Conservation (phyloP, 2,888 invertebrate species). For the Ceraclea dissimilis region DNA sequence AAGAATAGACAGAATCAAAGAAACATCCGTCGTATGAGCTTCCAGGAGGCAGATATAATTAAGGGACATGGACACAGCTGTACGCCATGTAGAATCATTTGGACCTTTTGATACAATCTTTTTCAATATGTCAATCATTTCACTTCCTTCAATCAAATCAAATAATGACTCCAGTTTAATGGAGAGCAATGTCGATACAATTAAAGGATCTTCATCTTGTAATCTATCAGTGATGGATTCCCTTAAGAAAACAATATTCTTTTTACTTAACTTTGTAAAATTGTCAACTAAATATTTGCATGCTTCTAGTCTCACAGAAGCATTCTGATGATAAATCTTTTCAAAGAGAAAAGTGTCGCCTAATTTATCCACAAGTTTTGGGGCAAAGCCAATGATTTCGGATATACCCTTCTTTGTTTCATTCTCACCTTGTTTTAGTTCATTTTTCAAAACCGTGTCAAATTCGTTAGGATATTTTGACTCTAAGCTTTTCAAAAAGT, state of each 20-base stretch:
- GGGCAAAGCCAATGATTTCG: constrained; percentile 46
- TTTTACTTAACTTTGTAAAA: constrained; percentile 41
- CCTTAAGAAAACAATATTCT: constrained; percentile 53
- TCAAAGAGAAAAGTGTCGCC: constrained; percentile 53
- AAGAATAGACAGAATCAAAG: constrained; percentile 50
- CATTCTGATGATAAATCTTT: constrained; percentile 64
- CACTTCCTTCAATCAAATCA: constrained; percentile 39
- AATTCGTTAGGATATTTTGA: constrained; percentile 63
- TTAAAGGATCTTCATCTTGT: constrained; percentile 56
- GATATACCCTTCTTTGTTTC: constrained; percentile 33
- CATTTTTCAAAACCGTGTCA: constrained; percentile 57
- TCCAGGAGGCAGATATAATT: constrained; percentile 42
- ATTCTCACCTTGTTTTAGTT: constrained; percentile 41
- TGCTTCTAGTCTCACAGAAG: constrained; percentile 58
- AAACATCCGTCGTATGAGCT: constrained; percentile 45
- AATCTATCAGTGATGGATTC: constrained; percentile 58
- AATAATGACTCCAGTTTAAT: constrained; percentile 36
- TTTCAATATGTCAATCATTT: constrained; percentile 44
- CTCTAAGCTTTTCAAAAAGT: constrained; percentile 55
- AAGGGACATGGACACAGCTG: constrained; percentile 38
- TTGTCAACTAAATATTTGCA: constrained; percentile 55
- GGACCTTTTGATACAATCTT: constrained; percentile 44
- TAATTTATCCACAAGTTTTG: constrained; percentile 47
- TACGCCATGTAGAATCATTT: constrained; percentile 35
- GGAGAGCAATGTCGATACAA: constrained; percentile 51